Percentiles rank a stretch among this genome's conserved stretches.
phyloP scores from a whole-genome alignment of 2,113 vertebrate genomes.

The Galemys pyrenaicus region DNA sequence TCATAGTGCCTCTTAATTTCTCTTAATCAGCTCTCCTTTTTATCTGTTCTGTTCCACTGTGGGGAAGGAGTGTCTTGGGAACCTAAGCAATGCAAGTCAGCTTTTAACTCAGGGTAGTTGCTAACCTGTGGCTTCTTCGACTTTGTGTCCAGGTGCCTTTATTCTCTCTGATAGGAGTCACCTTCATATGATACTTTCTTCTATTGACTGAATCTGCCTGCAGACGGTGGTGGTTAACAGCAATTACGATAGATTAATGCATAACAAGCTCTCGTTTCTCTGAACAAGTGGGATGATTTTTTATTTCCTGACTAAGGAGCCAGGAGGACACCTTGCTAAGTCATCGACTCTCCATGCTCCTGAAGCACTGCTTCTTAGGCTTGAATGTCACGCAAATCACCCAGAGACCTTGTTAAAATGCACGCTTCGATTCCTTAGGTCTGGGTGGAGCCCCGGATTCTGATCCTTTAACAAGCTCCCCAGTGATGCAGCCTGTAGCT shows the following conservation, averaged over 20 bases:
- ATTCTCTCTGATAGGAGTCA: neutral
- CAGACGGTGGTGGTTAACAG: neutral
- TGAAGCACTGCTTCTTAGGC: neutral
- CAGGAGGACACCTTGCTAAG: neutral
- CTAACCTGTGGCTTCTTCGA: neutral
- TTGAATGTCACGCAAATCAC: neutral
- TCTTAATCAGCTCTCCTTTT: neutral
- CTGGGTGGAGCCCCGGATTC: neutral
- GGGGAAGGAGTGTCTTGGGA: neutral
- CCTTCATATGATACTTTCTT: neutral
- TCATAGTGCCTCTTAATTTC: neutral
- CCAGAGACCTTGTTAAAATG: constrained; percentile 32
- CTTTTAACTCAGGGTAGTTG: neutral
- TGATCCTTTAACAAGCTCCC: constrained; percentile 48
- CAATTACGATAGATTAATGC: constrained; percentile 42
- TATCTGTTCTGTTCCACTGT: accelerated
- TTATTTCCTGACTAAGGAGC: neutral
- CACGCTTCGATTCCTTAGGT: neutral
- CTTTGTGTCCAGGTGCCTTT: neutral
- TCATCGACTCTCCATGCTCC: neutral
- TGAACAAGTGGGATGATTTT: constrained; percentile 1
- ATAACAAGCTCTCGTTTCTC: neutral
- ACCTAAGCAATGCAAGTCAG: neutral
- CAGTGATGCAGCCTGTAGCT: neutral
- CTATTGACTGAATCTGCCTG: constrained; percentile 31